Conservation (phyloP, 2,113 vertebrate genomes). For the Sinocyclocheilus rhinocerous region DNA sequence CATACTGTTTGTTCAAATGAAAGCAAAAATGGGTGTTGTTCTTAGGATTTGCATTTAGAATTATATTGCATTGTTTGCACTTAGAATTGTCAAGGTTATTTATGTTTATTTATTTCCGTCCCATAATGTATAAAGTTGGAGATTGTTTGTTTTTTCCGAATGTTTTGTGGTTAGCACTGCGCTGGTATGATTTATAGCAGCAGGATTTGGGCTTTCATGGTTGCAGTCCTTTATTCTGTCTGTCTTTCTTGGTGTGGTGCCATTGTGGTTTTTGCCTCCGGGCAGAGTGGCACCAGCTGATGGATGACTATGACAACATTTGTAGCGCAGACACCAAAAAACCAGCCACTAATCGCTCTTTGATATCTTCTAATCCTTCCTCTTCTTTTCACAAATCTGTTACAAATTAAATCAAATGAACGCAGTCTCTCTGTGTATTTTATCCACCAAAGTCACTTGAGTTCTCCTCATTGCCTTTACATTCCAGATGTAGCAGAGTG, state of each 20-base stretch:
- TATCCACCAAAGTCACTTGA: slow-evolving; percentile 37
- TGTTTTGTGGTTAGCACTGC: slow-evolving; percentile 59
- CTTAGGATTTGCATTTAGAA: too few species aligned
- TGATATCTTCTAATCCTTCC: slow-evolving; percentile 50
- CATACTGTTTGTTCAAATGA: neutral
- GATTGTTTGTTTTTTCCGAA: slow-evolving; percentile 63
- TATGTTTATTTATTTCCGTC: slow-evolving; percentile 52
- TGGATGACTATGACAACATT: slow-evolving; percentile 73
- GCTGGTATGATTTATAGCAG: slow-evolving; percentile 67
- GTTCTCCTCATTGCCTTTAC: slow-evolving; percentile 50
- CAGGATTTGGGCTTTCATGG: slow-evolving; percentile 60
- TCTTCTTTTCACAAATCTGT: slow-evolving; percentile 43
- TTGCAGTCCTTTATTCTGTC: slow-evolving; percentile 62
- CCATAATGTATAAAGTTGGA: slow-evolving; percentile 50
- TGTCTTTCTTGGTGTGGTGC: slow-evolving; percentile 69
- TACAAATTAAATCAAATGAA: slow-evolving; percentile 48
- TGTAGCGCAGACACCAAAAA: slow-evolving; percentile 57
- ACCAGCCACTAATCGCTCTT: slow-evolving; percentile 48
- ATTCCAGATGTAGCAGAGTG: too few species aligned
- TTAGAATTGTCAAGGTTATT: neutral
- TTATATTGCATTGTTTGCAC: neutral
- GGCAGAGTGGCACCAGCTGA: slow-evolving; percentile 74
- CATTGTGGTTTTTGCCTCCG: slow-evolving; percentile 70
- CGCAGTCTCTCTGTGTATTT: slow-evolving; percentile 37
- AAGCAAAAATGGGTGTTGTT: neutral